A percentile compares a stretch with the other conserved stretches of the same genome.
Evolutionary conservation across 2,888 invertebrate genomes (phyloP).

Genomic region (Apodemia hepburni): DNA sequence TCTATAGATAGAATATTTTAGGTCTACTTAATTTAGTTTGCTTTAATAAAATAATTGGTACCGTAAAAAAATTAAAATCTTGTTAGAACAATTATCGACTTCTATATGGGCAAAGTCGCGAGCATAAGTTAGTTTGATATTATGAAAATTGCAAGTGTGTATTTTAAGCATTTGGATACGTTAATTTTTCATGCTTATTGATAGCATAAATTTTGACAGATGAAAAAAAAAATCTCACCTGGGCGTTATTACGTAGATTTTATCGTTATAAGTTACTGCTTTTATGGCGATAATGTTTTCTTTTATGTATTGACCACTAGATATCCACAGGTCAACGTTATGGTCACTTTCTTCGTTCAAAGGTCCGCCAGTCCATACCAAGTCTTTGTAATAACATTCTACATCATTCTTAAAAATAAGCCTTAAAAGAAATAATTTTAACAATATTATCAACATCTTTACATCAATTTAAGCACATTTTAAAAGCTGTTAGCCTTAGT

Average conservation of each 20-base stretch:
- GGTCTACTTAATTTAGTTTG: too few relatives aligned
- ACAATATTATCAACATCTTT: background rate
- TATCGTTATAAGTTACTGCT: slow-evolving; percentile 75
- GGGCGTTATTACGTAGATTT: slow-evolving; percentile 80
- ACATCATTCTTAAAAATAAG: slow-evolving; percentile 20
- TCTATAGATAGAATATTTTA: too few relatives aligned
- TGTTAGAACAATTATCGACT: too few relatives aligned
- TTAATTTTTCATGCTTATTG: too few relatives aligned
- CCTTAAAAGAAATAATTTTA: background rate
- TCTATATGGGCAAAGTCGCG: too few relatives aligned
- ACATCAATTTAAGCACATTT: too few relatives aligned
- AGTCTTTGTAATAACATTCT: slow-evolving; percentile 44
- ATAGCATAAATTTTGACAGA: background rate
- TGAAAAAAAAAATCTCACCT: slow-evolving; percentile 47
- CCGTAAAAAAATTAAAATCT: too few relatives aligned
- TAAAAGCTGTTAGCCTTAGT: too few relatives aligned
- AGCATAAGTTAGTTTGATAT: too few relatives aligned
- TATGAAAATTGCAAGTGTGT: too few relatives aligned
- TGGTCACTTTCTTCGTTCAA: slow-evolving; percentile 66
- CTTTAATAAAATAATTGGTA: too few relatives aligned
- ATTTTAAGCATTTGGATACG: too few relatives aligned
- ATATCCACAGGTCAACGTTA: slow-evolving; percentile 70
- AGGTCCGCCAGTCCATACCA: slow-evolving; percentile 67
- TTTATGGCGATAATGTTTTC: slow-evolving; percentile 82
- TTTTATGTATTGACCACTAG: slow-evolving; percentile 71